These are phyloP conservation scores for Sphaeridia pumilis DNA, from an alignment of 2,888 invertebrate species.

Conservation along the genomic window DNA sequence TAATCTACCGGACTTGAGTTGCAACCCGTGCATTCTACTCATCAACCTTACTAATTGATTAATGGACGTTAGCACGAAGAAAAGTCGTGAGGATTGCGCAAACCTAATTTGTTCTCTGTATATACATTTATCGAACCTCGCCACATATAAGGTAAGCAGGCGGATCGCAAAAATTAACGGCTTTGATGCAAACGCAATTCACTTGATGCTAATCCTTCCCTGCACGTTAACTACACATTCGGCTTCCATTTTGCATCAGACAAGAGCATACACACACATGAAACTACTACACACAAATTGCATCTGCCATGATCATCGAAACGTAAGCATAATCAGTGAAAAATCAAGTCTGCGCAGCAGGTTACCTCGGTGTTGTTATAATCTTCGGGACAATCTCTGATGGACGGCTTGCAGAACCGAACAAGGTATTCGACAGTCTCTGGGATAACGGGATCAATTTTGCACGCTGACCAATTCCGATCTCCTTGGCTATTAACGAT, in stretches of 20 bases:
- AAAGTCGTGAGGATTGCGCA: neutral
- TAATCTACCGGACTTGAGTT: no score
- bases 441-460: slow-evolving; percentile 40
- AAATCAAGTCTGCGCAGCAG: no score
- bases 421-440: slow-evolving; percentile 38
- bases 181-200: no score
- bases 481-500: slow-evolving; percentile 35
- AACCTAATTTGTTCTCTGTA: no score
- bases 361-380: slow-evolving; percentile 40
- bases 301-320: no score
- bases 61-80: neutral
- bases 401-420: slow-evolving; percentile 40
- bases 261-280: neutral
- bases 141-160: no score
- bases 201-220: no score
- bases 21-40: no score
- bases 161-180: no score
- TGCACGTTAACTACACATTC: no score
- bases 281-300: neutral
- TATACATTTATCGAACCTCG: no score
- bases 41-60: neutral
- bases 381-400: slow-evolving; percentile 39
- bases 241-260: neutral
- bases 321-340: no score
- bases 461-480: slow-evolving; percentile 39